Conservation (phyloP, 2,797 vertebrate genomes). For the Manis crassicaudata region DNA sequence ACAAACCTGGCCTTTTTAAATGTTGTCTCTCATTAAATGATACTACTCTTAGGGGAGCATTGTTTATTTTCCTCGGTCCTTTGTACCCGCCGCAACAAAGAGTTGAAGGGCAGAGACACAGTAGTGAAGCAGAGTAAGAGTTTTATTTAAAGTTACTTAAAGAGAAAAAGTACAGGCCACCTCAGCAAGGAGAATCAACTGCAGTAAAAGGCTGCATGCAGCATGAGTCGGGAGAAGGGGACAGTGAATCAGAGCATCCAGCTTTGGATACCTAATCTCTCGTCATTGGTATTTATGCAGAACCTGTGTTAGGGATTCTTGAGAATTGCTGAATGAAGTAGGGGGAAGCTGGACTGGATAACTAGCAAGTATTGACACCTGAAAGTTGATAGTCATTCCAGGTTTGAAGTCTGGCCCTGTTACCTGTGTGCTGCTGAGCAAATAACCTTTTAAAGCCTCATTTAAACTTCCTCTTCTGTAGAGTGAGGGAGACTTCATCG, state of each 20-base stretch:
- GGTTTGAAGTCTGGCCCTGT: neutral
- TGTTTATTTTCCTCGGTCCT: too few species aligned
- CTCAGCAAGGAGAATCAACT: neutral
- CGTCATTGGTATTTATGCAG: neutral
- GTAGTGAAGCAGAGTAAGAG: too few species aligned
- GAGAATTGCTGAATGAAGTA: neutral
- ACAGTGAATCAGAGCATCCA: neutral
- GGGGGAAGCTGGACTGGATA: neutral
- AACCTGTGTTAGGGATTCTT: neutral
- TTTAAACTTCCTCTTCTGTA: neutral
- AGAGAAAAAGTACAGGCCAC: too few species aligned
- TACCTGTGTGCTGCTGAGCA: neutral
- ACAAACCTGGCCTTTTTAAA: neutral
- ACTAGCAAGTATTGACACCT: neutral
- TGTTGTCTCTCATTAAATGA: neutral
- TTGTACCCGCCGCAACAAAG: too few species aligned
- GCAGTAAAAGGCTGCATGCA: neutral
- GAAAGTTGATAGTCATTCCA: neutral
- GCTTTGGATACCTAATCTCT: neutral
- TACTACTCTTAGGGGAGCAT: too few species aligned
- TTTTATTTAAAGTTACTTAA: too few species aligned
- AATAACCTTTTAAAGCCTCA: neutral
- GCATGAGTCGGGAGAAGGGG: neutral
- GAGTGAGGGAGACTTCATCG: neutral
- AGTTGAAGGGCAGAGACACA: too few species aligned